These are phyloP conservation scores for Parapristionchus giblindavisi DNA, from an alignment of 2,888 invertebrate genomes.

Conservation along the genomic window DNA sequence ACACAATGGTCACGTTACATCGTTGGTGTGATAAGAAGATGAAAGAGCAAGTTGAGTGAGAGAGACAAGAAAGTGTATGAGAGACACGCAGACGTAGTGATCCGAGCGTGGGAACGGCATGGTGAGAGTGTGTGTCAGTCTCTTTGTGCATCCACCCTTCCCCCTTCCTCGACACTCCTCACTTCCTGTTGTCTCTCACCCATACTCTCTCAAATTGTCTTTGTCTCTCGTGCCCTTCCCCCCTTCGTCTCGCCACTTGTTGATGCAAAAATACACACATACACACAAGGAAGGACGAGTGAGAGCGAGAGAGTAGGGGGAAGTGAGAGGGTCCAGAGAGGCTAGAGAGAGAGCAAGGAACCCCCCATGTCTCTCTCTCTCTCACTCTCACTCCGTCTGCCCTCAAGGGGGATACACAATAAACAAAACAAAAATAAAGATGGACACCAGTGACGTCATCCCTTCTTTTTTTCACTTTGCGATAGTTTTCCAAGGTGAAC, in stretches of 20 bases:
- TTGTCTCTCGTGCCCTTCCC: background rate
- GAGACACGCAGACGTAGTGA: background rate
- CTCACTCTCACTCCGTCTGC: background rate
- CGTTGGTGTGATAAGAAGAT: background rate
- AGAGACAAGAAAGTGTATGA: background rate
- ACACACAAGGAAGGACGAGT: constrained; percentile 25
- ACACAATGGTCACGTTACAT: too few species aligned
- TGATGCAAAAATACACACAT: constrained; percentile 38
- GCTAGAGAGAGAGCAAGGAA: background rate
- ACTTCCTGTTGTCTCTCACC: constrained; percentile 1
- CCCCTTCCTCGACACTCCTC: background rate
- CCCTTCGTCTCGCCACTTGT: constrained; percentile 25
- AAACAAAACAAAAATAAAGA: too few species aligned
- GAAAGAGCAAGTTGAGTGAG: background rate
- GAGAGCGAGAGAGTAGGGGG: background rate
- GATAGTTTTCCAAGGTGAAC: too few species aligned
- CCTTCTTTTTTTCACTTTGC: too few species aligned
- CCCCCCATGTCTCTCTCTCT: constrained; percentile 3
- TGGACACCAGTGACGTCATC: too few species aligned
- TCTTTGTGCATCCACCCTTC: constrained; percentile 35
- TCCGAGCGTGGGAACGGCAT: background rate
- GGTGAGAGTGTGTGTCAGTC: constrained; percentile 36
- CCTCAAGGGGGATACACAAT: too few species aligned
- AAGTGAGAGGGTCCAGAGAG: background rate
- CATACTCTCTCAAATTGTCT: background rate